Conservation (phyloP, 37 sponge, comb jelly and placozoan species). For the Corticium candelabrum region DNA sequence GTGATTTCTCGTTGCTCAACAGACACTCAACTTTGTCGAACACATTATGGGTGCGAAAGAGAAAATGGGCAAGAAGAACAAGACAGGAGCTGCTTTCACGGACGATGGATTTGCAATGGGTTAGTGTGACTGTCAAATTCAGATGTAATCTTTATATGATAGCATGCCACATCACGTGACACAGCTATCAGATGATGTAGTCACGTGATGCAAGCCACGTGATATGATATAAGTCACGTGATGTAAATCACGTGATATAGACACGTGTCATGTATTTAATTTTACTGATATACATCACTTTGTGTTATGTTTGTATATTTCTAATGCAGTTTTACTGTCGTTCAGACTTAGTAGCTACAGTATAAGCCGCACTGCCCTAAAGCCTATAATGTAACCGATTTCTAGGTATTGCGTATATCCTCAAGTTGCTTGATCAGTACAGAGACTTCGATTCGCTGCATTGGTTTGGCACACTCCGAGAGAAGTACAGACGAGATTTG, state of each 20-base stretch:
- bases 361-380: too few relatives aligned
- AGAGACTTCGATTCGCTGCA: slow-evolving; percentile 94
- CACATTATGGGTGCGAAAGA: slow-evolving; percentile 91
- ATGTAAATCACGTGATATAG: too few relatives aligned
- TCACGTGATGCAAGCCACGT: too few relatives aligned
- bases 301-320: background rate
- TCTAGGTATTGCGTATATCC: slow-evolving; percentile 85
- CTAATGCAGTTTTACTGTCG: too few relatives aligned
- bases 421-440: slow-evolving; percentile 96
- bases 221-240: too few relatives aligned
- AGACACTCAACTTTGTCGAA: slow-evolving; percentile 92
- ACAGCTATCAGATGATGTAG: too few relatives aligned
- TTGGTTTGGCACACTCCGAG: slow-evolving; percentile 82
- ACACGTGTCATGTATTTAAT: too few relatives aligned
- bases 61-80: slow-evolving; percentile 93
- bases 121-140: slow-evolving; percentile 7
- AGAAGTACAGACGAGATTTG: slow-evolving; percentile 62
- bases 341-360: too few relatives aligned
- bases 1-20: background rate
- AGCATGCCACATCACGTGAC: too few relatives aligned
- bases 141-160: too few relatives aligned
- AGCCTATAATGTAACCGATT: too few relatives aligned
- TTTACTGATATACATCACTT: too few relatives aligned
- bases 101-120: slow-evolving; percentile 99
- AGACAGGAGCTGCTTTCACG: slow-evolving; percentile 92